These are phyloP conservation scores for Plectus sambesii DNA, from an alignment of 1,140 invertebrate genomes.

Conservation along the genomic window DNA sequence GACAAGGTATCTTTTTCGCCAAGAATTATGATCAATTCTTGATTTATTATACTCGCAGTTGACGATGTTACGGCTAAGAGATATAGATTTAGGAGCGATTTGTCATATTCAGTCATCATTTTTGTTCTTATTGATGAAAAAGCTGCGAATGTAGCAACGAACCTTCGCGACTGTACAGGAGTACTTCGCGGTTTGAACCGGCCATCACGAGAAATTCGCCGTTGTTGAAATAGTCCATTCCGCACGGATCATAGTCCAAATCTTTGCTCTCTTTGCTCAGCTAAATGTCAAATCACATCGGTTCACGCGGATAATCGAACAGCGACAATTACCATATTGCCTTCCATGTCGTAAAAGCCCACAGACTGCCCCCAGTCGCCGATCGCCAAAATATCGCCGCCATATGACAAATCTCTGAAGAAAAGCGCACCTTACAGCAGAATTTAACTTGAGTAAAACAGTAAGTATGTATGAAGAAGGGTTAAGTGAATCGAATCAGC, in stretches of 20 bases:
- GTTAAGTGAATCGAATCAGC: too few species aligned
- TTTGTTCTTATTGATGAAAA: too few species aligned
- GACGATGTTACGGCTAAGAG: too few species aligned
- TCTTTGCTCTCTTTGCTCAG: constrained; percentile 56
- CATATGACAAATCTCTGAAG: constrained; percentile 29
- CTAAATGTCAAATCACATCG: too few species aligned
- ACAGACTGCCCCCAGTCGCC: constrained; percentile 85
- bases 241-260: constrained; percentile 68
- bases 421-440: constrained; percentile 16
- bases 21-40: too few species aligned
- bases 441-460: constrained; percentile 44
- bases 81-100: too few species aligned
- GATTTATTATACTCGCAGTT: too few species aligned
- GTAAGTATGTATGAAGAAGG: too few species aligned
- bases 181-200: constrained; percentile 66
- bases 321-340: constrained; percentile 59
- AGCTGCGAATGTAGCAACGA: too few species aligned
- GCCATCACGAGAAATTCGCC: constrained; percentile 71
- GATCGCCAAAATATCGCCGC: constrained; percentile 60
- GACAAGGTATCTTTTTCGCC: too few species aligned
- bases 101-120: too few species aligned
- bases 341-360: constrained; percentile 76
- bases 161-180: constrained; percentile 72
- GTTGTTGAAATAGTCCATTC: constrained; percentile 62
- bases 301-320: constrained; percentile 5